Conservation (phyloP, 2,797 vertebrate species). For the Rhinatrema bivittatum region DNA sequence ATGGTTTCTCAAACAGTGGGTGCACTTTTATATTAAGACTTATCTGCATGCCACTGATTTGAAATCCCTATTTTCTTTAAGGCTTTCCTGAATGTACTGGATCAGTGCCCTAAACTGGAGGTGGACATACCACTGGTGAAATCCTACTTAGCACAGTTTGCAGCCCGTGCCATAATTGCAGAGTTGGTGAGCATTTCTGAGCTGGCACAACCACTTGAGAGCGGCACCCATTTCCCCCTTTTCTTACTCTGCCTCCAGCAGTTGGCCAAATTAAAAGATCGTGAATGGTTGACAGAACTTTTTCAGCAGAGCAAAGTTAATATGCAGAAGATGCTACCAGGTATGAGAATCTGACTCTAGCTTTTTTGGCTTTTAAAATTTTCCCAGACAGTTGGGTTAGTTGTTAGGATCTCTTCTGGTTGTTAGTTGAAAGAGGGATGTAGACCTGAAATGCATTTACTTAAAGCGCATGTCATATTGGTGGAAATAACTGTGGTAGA, state of each 20-base stretch:
- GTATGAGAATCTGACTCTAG: conserved; percentile 45
- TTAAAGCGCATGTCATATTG: too few relatives aligned
- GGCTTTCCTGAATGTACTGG: conserved; percentile 89
- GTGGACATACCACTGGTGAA: conserved; percentile 92
- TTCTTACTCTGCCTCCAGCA: conserved; percentile 98
- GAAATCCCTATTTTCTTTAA: conserved; percentile 29
- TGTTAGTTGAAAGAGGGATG: too few relatives aligned
- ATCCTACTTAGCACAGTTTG: conserved; percentile 95
- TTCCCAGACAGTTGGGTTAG: too few relatives aligned
- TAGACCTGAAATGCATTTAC: too few relatives aligned
- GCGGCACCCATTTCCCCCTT: conserved; percentile 94
- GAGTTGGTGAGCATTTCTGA: conserved; percentile 93
- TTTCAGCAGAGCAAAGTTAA: conserved; percentile 97
- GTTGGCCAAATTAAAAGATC: conserved; percentile 87
- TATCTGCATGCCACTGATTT: too few relatives aligned
- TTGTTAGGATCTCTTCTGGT: not conserved
- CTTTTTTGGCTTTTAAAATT: accelerated
- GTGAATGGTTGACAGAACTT: conserved; percentile 91
- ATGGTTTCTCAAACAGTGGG: too few relatives aligned
- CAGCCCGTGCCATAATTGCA: conserved; percentile 85
- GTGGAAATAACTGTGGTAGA: too few relatives aligned
- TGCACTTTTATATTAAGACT: too few relatives aligned
- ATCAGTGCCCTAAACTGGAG: conserved; percentile 95
- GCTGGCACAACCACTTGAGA: conserved; percentile 92
- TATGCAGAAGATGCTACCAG: conserved; percentile 98